These are phyloP conservation scores for Notolepis coatsorum DNA, from an alignment of 2,797 vertebrate genomes.

Conservation along the genomic window DNA sequence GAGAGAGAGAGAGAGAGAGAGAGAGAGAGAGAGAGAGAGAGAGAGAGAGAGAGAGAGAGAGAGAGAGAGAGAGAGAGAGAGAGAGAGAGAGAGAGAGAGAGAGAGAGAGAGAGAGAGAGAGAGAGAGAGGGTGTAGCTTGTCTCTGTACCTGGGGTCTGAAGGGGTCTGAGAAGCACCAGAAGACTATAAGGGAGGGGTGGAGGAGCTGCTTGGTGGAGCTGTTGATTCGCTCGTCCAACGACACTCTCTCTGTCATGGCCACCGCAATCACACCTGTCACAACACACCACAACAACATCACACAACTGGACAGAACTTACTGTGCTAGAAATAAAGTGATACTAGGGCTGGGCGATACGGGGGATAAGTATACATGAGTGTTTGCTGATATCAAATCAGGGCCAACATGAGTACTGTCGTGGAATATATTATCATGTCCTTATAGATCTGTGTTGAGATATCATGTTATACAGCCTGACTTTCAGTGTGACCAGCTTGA, in stretches of 20 bases:
- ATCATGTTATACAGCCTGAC: no score
- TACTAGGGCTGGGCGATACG: no score
- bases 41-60: background rate
- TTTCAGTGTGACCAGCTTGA: no score
- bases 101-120: background rate
- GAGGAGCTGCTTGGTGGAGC: slow-evolving; percentile 66
- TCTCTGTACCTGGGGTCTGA: slow-evolving; percentile 86
- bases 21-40: background rate
- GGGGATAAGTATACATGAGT: no score
- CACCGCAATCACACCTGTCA: slow-evolving; percentile 87
- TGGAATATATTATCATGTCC: no score
- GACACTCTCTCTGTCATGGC: slow-evolving; percentile 75
- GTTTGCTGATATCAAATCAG: no score
- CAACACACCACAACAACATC: slow-evolving; percentile 4
- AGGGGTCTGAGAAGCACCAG: slow-evolving; percentile 87
- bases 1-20: background rate
- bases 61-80: background rate
- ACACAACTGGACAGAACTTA: slow-evolving; percentile 2
- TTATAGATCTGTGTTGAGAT: no score
- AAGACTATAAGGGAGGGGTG: slow-evolving; percentile 85
- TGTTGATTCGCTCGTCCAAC: slow-evolving; percentile 72
- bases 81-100: background rate
- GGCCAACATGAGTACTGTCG: no score
- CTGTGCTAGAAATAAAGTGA: no score
- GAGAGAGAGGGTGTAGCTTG: background rate